Evolutionary conservation across 2,797 vertebrate genomes (phyloP), one percentile per base, ranked within the genome.

Genomic region (Tauraco hartlaubi): DNA sequence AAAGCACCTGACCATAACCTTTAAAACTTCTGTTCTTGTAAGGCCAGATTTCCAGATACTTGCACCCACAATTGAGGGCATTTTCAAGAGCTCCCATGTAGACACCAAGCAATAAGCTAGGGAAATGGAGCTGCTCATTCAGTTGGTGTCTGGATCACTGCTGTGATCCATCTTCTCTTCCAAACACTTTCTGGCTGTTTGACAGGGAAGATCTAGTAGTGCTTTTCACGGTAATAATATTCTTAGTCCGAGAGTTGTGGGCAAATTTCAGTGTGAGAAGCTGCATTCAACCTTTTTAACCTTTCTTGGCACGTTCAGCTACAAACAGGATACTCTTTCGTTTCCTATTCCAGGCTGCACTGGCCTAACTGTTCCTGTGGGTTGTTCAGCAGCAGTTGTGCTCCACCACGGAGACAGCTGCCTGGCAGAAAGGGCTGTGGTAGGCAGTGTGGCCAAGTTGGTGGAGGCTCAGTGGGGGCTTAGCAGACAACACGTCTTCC

Each of bases 361-460:
- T 69, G 76, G 79, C 22, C 13, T 87, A 5, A 22, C 49, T 44
- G 73, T 21, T 68, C 22, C 71, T 90, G 66, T 58, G 92, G 80
- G 82, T 19, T 86, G 76, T 29, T 35, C 25, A 43, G 89, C 78
- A 94, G 84, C 96, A 80, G 75, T 90, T 97, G 92, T 90, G 85
- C 79, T 69, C 13, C 31, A 26, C 85, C 89, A 41, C 51, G 3
- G 82, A 66, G 91, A 95, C 94, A 97, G 96, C 96, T 97, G 96
- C 39, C 0, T 35, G 69, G 75, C 91, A 89, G 71, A 83, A 84
- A 64, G 88, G 74, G 93, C 76, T 43, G 51, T 21, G 77, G 48
- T 15, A 63, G 86, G 93, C 85, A 88, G 56, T 2, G 0, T 2
- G 72, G 92, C 94, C 88, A 79, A 79, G 80, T 13, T 18, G 1